A percentile compares a stretch with the other conserved stretches of the same genome.
These are phyloP conservation scores for Psilopsiagon aymara DNA, from an alignment of 2,113 vertebrate genomes.

Conservation along the genomic window DNA sequence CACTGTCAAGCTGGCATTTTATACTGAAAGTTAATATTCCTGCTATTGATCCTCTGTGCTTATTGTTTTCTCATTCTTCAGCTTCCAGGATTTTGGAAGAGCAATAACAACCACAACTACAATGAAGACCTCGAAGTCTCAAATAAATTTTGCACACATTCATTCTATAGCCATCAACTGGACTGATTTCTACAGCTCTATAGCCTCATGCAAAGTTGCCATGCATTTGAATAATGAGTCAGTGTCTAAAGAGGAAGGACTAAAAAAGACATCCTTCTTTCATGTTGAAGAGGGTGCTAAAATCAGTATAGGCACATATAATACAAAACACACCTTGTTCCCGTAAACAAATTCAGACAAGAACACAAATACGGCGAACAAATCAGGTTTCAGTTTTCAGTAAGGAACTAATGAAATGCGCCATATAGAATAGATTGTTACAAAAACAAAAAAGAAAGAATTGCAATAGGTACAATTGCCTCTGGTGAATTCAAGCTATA, in stretches of 20 bases:
- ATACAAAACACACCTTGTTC: background rate
- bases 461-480: background rate
- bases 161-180: background rate
- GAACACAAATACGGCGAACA: background rate
- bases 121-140: background rate
- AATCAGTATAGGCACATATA: background rate
- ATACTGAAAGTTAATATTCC: slow-evolving; percentile 46
- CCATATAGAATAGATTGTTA: background rate
- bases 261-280: background rate
- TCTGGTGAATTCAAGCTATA: background rate
- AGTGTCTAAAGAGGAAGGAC: background rate
- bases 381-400: background rate
- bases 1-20: slow-evolving; percentile 44
- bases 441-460: background rate
- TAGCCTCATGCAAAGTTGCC: background rate
- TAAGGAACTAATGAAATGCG: background rate
- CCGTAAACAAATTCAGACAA: background rate
- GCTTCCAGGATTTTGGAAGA: background rate
- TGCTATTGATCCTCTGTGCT: slow-evolving; percentile 22
- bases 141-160: background rate
- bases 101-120: background rate
- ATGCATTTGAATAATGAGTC: background rate
- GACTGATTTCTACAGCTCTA: background rate
- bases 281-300: background rate
- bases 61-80: slow-evolving; percentile 33